These are phyloP conservation scores for Drosophila dunni DNA, from an alignment of 1,140 invertebrate genomes.

Conservation along the genomic window DNA sequence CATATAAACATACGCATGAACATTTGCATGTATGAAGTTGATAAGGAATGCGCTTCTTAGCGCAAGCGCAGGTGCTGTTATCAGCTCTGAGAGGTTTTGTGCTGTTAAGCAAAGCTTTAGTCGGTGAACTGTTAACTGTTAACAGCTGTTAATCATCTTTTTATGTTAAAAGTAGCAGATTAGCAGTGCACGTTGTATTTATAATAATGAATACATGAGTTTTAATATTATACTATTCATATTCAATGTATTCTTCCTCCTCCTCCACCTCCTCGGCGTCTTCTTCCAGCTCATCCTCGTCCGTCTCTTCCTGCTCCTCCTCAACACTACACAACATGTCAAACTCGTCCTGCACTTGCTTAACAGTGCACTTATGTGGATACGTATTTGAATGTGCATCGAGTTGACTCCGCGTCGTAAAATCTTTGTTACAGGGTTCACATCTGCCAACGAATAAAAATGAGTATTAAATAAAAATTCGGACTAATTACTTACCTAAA, in stretches of 20 bases:
- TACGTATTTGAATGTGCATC: slow-evolving; percentile 41
- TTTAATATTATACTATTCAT: neutral
- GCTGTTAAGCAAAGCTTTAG: slow-evolving; percentile 12
- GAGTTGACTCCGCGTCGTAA: slow-evolving; percentile 23
- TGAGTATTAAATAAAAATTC: neutral
- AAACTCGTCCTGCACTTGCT: slow-evolving; percentile 50
- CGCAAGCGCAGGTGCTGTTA: slow-evolving; percentile 41
- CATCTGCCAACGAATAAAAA: slow-evolving; percentile 29
- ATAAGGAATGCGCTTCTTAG: slow-evolving; percentile 24
- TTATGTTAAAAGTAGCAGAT: neutral
- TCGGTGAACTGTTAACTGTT: neutral
- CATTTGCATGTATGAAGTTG: slow-evolving; percentile 3
- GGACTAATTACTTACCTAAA: slow-evolving; percentile 36
- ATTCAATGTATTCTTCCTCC: neutral
- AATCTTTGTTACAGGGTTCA: slow-evolving; percentile 53
- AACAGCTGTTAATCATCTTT: slow-evolving; percentile 1
- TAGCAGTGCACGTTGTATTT: neutral
- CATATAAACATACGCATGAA: slow-evolving; percentile 26
- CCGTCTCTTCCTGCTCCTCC: neutral
- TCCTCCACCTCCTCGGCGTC: neutral
- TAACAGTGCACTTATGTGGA: slow-evolving; percentile 26
- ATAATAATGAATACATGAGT: neutral
- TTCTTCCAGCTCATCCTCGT: neutral
- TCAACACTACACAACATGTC: slow-evolving; percentile 22
- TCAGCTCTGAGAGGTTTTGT: slow-evolving; percentile 11